A percentile compares a stretch with the other conserved stretches of the same genome.
phyloP scores from a whole-genome alignment of 1,140 invertebrate species.

The Tetramorium alpestre region DNA sequence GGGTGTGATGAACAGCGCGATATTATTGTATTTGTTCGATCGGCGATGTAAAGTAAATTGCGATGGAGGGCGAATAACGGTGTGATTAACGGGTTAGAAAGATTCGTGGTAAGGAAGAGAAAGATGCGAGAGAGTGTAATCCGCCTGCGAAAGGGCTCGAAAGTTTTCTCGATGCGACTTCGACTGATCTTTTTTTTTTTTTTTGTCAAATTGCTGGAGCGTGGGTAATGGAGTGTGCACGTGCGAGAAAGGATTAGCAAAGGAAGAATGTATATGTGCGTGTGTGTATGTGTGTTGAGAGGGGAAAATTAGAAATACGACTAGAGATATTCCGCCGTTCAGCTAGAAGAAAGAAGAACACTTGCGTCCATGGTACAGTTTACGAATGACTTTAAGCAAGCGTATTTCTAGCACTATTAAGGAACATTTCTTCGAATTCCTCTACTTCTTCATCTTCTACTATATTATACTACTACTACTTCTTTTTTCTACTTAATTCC shows the following conservation, averaged over 20 bases:
- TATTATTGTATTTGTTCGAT: constrained; percentile 14
- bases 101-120: constrained; percentile 12
- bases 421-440: constrained; percentile 60
- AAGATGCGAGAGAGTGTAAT: constrained; percentile 12
- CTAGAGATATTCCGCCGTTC: constrained; percentile 62
- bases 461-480: constrained; percentile 62
- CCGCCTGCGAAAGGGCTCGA: constrained; percentile 6
- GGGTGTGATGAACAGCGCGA: not conserved
- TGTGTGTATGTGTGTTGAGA: constrained; percentile 46
- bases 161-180: not conserved
- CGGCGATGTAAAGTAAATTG: not conserved
- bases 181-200: constrained; percentile 35
- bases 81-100: not conserved
- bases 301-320: constrained; percentile 37
- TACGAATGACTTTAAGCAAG: constrained; percentile 65
- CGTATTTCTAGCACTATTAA: constrained; percentile 67
- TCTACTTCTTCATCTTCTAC: constrained; percentile 57
- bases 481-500: constrained; percentile 66
- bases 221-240: not conserved
- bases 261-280: constrained; percentile 10
- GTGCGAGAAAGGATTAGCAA: constrained; percentile 3
- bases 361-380: constrained; percentile 74
- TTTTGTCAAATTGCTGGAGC: constrained; percentile 34
- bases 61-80: constrained; percentile 14
- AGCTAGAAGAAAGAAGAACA: constrained; percentile 62